These are phyloP conservation scores for Vandiemenella viatica DNA, from an alignment of 2,888 invertebrate genomes.

Conservation along the genomic window DNA sequence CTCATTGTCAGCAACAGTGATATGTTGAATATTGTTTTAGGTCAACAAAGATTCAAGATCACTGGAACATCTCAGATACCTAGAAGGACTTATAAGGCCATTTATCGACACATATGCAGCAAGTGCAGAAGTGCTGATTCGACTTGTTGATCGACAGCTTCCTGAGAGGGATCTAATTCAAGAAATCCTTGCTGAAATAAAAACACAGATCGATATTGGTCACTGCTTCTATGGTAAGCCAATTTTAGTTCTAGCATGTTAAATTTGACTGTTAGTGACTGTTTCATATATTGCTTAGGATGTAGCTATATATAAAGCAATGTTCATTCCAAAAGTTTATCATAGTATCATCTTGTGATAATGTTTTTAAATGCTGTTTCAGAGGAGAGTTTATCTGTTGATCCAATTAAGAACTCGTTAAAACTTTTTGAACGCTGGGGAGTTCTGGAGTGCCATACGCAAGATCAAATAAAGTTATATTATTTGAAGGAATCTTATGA, in stretches of 20 bases:
- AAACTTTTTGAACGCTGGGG: constrained; percentile 70
- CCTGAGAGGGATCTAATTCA: constrained; percentile 52
- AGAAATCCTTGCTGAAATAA: constrained; percentile 47
- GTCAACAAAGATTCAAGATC: constrained; percentile 24
- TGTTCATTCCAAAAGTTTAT: not conserved
- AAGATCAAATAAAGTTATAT: constrained; percentile 29
- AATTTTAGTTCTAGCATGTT: not conserved
- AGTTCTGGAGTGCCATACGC: constrained; percentile 43
- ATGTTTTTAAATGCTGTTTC: constrained; percentile 23
- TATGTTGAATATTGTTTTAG: constrained; percentile 21
- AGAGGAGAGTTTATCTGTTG: constrained; percentile 81
- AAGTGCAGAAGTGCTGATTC: constrained; percentile 42
- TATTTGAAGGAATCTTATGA: constrained; percentile 28
- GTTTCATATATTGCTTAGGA: too few species aligned
- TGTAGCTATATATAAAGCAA: too few species aligned
- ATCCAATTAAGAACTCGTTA: constrained; percentile 71
- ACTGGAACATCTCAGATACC: constrained; percentile 34
- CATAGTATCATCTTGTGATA: not conserved
- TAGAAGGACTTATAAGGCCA: constrained; percentile 47
- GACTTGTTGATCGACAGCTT: constrained; percentile 37
- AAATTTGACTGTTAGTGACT: not conserved
- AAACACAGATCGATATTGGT: constrained; percentile 42
- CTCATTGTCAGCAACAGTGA: too few species aligned
- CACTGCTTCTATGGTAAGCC: constrained; percentile 43
- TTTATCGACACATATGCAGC: constrained; percentile 58